Evolutionary conservation across 1,140 invertebrate species (phyloP).

Genomic region (Lepidurus packardi): DNA sequence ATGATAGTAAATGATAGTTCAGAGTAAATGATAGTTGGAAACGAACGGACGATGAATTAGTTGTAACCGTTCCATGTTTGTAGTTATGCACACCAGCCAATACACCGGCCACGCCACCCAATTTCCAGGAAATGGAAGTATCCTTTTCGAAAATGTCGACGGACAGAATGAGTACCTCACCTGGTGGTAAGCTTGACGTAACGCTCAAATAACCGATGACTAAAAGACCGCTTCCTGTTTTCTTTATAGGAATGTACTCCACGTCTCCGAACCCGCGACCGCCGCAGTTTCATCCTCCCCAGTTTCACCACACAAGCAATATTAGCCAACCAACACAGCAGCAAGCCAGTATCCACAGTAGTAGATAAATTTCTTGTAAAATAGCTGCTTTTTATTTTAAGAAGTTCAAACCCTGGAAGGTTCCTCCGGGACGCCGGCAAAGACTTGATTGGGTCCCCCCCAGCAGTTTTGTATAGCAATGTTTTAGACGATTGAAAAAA

Average conservation of each 20-base stretch:
- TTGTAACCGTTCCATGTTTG: constrained; percentile 38
- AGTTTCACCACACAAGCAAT: neutral
- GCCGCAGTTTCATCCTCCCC: constrained; percentile 12
- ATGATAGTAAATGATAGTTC: no score
- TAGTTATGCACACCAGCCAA: constrained; percentile 70
- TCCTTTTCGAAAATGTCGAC: constrained; percentile 77
- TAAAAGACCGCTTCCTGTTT: neutral
- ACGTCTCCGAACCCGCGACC: constrained; percentile 31
- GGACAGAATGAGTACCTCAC: constrained; percentile 41
- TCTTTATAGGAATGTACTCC: constrained; percentile 29
- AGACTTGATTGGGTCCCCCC: neutral
- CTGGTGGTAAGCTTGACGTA: constrained; percentile 37
- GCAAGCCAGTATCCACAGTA: constrained; percentile 10
- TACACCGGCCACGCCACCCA: constrained; percentile 81
- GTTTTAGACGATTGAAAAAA: neutral
- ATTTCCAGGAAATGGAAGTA: constrained; percentile 75
- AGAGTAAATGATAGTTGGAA: no score
- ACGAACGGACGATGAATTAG: no score
- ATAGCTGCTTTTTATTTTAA: constrained; percentile 4
- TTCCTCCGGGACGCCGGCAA: neutral
- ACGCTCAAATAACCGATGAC: neutral
- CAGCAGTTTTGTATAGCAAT: constrained; percentile 14
- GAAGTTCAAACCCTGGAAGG: neutral
- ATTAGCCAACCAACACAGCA: neutral
- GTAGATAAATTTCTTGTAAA: constrained; percentile 9